These are phyloP conservation scores for Ctenochaetus hawaiiensis DNA, from an alignment of 2,797 vertebrate genomes.

Conservation along the genomic window DNA sequence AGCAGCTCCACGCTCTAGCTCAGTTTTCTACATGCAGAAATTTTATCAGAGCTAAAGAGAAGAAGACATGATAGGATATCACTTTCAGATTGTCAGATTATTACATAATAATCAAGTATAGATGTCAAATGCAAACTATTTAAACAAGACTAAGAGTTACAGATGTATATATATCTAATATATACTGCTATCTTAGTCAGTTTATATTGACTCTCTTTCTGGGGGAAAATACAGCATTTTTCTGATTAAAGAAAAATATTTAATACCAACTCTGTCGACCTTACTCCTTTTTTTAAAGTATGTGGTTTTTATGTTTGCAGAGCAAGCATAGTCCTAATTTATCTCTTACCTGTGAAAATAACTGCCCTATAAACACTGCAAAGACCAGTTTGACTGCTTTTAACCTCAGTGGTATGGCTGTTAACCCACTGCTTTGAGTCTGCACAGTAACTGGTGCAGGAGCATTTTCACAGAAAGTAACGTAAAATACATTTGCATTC, in stretches of 20 bases:
- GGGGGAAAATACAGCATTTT: neutral
- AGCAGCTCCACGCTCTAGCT: slow-evolving; percentile 17
- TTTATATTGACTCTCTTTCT: no score
- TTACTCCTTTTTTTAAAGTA: neutral
- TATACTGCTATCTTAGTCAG: no score
- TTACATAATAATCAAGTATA: neutral
- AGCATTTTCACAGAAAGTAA: neutral
- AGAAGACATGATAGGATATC: neutral
- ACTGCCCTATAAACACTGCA: neutral
- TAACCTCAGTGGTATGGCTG: neutral
- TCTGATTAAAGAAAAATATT: neutral
- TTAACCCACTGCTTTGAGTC: slow-evolving; percentile 26
- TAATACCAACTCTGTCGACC: neutral
- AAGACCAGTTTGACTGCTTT: slow-evolving; percentile 38
- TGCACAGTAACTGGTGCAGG: neutral
- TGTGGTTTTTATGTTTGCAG: slow-evolving; percentile 3
- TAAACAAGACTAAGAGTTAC: neutral
- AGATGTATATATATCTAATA: neutral
- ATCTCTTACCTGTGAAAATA: neutral
- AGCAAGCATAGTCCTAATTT: neutral
- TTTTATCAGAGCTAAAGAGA: neutral
- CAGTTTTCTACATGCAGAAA: neutral
- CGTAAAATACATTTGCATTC: slow-evolving; percentile 18
- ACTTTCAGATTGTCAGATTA: slow-evolving; percentile 12
- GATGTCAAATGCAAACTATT: neutral